Conservation (phyloP, 2,888 invertebrate species). For the Acholoe squamosa region DNA sequence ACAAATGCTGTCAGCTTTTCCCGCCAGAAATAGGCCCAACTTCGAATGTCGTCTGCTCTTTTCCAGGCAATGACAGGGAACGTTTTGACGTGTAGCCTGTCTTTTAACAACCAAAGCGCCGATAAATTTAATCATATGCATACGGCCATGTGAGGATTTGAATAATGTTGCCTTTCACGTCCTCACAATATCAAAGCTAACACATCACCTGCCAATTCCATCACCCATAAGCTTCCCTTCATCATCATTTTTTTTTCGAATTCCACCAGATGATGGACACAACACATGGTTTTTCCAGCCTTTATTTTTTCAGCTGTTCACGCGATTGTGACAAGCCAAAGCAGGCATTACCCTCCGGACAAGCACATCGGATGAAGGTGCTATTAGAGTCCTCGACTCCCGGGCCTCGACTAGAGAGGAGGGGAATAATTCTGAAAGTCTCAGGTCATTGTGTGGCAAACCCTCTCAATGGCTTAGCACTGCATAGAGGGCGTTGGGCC, state of each 20-base stretch:
- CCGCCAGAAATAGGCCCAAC: not conserved
- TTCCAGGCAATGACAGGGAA: slow-evolving; percentile 48
- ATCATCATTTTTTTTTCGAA: not conserved
- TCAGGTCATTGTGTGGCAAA: not conserved
- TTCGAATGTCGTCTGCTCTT: slow-evolving; percentile 32
- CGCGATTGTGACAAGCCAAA: not conserved
- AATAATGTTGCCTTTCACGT: not conserved
- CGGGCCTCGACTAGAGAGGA: not conserved
- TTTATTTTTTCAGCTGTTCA: not conserved
- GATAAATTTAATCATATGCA: slow-evolving; percentile 13
- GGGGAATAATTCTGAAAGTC: slow-evolving; percentile 14
- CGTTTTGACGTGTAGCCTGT: not conserved
- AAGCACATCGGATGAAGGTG: not conserved
- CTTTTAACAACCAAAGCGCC: slow-evolving; percentile 18
- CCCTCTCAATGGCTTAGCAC: slow-evolving; percentile 17
- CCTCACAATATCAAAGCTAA: not conserved
- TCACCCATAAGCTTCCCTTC: not conserved
- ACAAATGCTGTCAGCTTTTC: not conserved
- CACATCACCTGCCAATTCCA: not conserved
- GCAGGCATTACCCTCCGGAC: not conserved
- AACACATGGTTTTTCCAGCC: not conserved
- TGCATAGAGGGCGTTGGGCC: not conserved
- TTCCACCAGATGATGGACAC: not conserved
- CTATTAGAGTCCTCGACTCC: not conserved
- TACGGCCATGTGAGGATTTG: not conserved